Conservation (phyloP, 2,113 vertebrate genomes). For the Gobio gobio region DNA sequence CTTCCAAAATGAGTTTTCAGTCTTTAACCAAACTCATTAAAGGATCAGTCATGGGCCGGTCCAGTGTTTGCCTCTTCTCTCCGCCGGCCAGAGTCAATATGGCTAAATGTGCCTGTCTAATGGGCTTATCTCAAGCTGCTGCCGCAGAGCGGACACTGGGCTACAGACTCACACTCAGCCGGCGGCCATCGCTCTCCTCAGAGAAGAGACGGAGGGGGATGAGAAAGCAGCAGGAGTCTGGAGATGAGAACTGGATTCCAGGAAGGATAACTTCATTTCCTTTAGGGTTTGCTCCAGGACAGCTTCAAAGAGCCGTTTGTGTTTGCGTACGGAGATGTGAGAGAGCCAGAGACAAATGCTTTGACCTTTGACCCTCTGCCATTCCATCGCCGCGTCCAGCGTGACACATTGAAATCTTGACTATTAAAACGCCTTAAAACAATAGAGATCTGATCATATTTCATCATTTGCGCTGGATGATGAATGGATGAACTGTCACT, state of each 20-base stretch:
- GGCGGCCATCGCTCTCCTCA: constrained; percentile 61
- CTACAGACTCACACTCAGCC: constrained; percentile 69
- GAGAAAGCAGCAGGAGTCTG: constrained; percentile 40
- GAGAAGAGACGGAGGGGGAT: constrained; percentile 60
- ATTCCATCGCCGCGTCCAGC: not conserved
- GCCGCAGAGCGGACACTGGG: constrained; percentile 66
- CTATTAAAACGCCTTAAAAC: not conserved
- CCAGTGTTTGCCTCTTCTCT: constrained; percentile 75
- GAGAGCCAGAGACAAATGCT: constrained; percentile 29
- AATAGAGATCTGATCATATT: not conserved
- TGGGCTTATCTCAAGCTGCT: constrained; percentile 82
- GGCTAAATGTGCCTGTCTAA: constrained; percentile 80
- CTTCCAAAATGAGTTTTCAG: constrained; percentile 80
- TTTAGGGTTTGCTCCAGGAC: constrained; percentile 49
- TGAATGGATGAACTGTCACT: too few species aligned
- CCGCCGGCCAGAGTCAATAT: constrained; percentile 72
- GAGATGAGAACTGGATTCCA: constrained; percentile 41
- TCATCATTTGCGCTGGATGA: not conserved
- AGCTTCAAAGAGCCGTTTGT: constrained; percentile 52
- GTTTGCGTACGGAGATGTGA: constrained; percentile 23
- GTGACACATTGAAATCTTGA: not conserved
- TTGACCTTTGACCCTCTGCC: constrained; percentile 20
- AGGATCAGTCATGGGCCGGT: constrained; percentile 78
- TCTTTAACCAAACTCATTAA: constrained; percentile 82
- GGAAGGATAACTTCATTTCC: constrained; percentile 64